Evolutionary conservation across 37 sponge, comb jelly and placozoan species (phyloP), one percentile per base, ranked within the genome.

Genomic region (Aplysina aerophoba): DNA sequence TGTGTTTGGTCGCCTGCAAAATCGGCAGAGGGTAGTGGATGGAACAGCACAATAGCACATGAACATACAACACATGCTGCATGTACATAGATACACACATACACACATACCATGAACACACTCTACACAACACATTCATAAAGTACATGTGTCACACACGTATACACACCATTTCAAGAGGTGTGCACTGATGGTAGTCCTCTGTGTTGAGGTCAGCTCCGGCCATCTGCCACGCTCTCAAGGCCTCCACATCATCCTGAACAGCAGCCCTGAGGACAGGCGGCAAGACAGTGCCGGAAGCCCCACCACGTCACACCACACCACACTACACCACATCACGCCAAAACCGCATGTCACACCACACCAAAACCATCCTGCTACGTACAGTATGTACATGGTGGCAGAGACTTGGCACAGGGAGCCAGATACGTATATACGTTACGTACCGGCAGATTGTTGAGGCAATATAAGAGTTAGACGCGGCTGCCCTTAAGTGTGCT

Each of bases 181-280:
- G 79, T 0, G 86, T 85, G 20, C 41, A 15, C 14, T 78, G 67
- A 69, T 68, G 56, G 83, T 90, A 85, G 73, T 90, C 90, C 20
- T 44, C 28, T 39, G 58, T 72, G 24, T 34, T 36, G 50, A 90
- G 81, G 57, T 85, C 41, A 85, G 86, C 88, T n/a, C 85, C 86
- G 1, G 92, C 86, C 37, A 85, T 14, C 15, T 39, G 44, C 92
- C 92, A 92, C 22, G 89, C 89, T 40, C 41, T 33, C 27, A 92
- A 65, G 0, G 77, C 39, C 16, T 88, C 89, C 22, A 79, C 61
- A 58, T 92, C 89, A 83, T 82, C 38, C 2, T 83, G 81, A 36
- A 34, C 38, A 66, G 86, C 89, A 58, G 92, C 92, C 58, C 87
- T 85, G 74, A 35, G 4, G 58, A 44, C n/a, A n/a, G n/a, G n/a